These are phyloP conservation scores for Eulithis prunata DNA, from an alignment of 2,888 invertebrate species.

Conservation along the genomic window DNA sequence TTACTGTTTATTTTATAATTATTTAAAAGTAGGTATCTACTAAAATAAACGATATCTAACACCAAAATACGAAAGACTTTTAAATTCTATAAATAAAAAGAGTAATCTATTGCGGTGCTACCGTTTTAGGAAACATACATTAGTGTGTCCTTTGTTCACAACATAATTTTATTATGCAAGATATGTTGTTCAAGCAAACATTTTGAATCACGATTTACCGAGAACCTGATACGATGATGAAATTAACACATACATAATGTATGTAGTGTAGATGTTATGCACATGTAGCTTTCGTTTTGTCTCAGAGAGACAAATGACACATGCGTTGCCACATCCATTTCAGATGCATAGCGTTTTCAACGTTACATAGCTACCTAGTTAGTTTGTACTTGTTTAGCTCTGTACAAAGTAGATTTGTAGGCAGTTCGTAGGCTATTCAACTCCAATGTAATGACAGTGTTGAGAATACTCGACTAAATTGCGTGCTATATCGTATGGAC, in stretches of 20 bases:
- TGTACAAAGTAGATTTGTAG: no score
- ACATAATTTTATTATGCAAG: constrained; percentile 9
- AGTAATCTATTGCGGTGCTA: not conserved
- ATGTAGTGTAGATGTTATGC: constrained; percentile 8
- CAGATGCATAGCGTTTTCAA: not conserved
- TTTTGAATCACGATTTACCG: constrained; percentile 21
- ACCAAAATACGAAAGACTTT: no score
- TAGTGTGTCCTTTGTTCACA: not conserved
- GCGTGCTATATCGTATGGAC: not conserved
- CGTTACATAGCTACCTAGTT: not conserved
- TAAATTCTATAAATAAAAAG: no score
- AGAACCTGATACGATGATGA: constrained; percentile 18
- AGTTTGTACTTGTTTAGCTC: not conserved
- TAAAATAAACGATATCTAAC: no score
- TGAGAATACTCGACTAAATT: not conserved
- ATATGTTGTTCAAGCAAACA: constrained; percentile 18
- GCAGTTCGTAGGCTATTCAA: not conserved
- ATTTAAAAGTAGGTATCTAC: no score
- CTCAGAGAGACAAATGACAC: constrained; percentile 14
- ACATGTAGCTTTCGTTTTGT: constrained; percentile 20
- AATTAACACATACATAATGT: constrained; percentile 13
- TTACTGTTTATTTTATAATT: no score
- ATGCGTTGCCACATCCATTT: not conserved
- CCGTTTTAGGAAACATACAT: constrained; percentile 1
- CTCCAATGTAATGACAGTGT: no score